Evolutionary conservation across 2,797 vertebrate species (phyloP), one percentile per base, ranked within the genome.

Genomic region (Hoplostethus atlanticus): DNA sequence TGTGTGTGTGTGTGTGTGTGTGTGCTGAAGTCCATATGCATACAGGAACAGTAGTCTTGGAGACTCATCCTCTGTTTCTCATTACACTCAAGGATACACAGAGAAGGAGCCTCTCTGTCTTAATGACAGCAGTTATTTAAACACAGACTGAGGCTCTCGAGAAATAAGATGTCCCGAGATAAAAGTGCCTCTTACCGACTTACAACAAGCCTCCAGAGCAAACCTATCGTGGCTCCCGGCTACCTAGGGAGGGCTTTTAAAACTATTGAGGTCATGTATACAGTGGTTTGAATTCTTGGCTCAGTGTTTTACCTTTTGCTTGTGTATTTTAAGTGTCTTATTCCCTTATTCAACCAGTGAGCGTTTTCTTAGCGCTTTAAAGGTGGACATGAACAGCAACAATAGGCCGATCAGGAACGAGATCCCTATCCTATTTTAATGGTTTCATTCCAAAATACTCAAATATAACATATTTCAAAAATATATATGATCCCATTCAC

Each of bases 61-160:
- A 62, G 21, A 77, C 73, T 60, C 50, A 68, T 77, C 48, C 68
- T 61, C 76, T 76, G 86, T 65, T 86, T 89, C 70, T 68, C 68
- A 85, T 90, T 90, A 79, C 44, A 53, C 28, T 56, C 63, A 83
- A 76, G 44, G 84, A 77, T 77, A 61, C 50, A 62, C 21, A 17
- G 62, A 64, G 57, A 70, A 46, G 46, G 57, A 76, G 59, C 57
- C 73, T 48, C 76, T 89, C 42, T 46, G 74, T 81, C 67, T 81
- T 80, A 77, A 84, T 84, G 76, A 86, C 70, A 79, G 69, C 17
- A 44, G 61, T 70, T 79, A 58, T 76, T 78, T 50, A 50, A 84
- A 69, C 62, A 71, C 59, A 66, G 68, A 61, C 73, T 54, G n/a
- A 78, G 17, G 8, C 25, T 47, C 44, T 63, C 68, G 47, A 71